These are phyloP conservation scores for Mus pahari DNA, from an alignment of 2,113 vertebrate species.

Conservation along the genomic window DNA sequence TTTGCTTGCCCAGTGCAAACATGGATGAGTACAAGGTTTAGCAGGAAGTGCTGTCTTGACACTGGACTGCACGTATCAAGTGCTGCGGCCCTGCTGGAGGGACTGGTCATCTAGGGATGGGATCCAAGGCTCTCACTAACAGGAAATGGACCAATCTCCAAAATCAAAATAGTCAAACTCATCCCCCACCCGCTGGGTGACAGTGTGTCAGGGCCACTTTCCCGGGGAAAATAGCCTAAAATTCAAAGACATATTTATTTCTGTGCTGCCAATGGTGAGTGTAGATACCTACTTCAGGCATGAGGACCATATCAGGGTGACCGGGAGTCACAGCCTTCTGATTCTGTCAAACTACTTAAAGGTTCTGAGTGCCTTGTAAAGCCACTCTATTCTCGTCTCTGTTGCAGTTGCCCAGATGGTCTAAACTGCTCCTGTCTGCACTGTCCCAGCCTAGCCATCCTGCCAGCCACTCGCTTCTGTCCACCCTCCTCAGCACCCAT, in stretches of 20 bases:
- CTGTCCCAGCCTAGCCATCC: neutral
- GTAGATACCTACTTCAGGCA: neutral
- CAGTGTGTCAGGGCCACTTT: neutral
- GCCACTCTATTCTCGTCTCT: constrained; percentile 19
- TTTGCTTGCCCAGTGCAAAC: constrained; percentile 69
- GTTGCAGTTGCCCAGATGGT: constrained; percentile 11
- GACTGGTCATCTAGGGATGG: neutral
- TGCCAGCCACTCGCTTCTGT: neutral
- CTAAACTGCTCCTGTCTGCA: neutral
- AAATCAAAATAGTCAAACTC: neutral
- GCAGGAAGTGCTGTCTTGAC: constrained; percentile 44
- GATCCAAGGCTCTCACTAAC: neutral
- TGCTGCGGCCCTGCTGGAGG: neutral
- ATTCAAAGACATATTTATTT: neutral
- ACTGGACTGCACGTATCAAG: constrained; percentile 62
- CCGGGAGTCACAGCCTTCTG: neutral
- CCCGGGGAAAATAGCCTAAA: neutral
- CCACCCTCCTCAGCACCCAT: neutral
- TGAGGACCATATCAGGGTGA: neutral
- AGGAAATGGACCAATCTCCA: neutral
- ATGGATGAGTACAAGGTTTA: constrained; percentile 73
- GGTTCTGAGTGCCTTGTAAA: neutral
- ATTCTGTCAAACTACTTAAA: neutral
- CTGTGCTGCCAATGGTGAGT: neutral
- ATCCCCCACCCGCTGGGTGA: too few species aligned